These are phyloP conservation scores for Yponomeuta evonymella DNA, from an alignment of 2,888 invertebrate species.

Conservation along the genomic window DNA sequence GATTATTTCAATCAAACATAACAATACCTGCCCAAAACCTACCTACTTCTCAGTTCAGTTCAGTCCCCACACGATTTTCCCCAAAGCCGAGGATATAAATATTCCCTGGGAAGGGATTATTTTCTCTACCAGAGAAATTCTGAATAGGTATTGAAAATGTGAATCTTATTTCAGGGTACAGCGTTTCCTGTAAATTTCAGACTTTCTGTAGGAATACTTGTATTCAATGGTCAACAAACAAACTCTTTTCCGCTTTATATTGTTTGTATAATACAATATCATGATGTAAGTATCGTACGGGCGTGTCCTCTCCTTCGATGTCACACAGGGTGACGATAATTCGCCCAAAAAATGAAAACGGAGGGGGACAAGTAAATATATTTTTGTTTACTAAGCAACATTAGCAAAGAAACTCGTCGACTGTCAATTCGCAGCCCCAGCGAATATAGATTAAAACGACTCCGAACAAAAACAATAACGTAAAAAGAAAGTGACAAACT, in stretches of 20 bases:
- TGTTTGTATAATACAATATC: constrained; percentile 32
- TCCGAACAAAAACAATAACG: constrained; percentile 3
- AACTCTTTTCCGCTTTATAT: not conserved
- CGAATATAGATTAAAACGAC: not conserved
- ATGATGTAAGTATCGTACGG: constrained; percentile 36
- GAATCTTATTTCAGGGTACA: not conserved
- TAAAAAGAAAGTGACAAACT: constrained; percentile 11
- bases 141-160: not conserved
- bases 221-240: not conserved
- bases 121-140: not conserved
- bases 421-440: not conserved
- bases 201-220: not conserved
- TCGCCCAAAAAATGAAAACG: not conserved
- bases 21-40: too few relatives aligned
- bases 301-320: constrained; percentile 27
- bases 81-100: too few relatives aligned
- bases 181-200: not conserved
- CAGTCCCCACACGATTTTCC: too few relatives aligned
- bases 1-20: too few relatives aligned
- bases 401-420: not conserved
- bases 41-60: too few relatives aligned
- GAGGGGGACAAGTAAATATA: not conserved
- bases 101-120: not conserved
- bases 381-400: not conserved
- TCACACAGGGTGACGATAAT: constrained; percentile 34